phyloP scores from a whole-genome alignment of 2,113 vertebrate genomes.

The Regulus satrapa region DNA sequence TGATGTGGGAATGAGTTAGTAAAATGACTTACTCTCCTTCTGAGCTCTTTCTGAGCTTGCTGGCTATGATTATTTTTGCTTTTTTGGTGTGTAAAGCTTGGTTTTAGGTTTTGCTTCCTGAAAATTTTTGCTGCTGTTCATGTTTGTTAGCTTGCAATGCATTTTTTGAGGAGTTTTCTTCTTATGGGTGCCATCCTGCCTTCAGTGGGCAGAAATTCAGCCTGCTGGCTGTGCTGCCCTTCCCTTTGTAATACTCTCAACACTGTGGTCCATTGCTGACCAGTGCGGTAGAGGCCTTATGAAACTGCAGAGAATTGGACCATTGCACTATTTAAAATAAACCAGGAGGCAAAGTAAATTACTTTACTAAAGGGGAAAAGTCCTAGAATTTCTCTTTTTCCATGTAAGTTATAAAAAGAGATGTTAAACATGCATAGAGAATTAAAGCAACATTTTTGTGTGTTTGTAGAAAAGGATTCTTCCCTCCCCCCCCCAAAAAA shows the following conservation, averaged over 20 bases:
- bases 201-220: not conserved
- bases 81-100: not conserved
- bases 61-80: not conserved
- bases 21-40: slow-evolving; percentile 26
- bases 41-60: not conserved
- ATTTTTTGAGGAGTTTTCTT: not conserved
- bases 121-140: not conserved
- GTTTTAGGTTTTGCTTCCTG: not conserved
- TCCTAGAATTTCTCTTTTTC: not conserved
- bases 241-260: not conserved
- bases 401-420: not conserved
- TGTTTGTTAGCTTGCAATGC: not conserved
- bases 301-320: not conserved
- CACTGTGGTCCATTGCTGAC: not conserved
- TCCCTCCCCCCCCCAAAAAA: no score
- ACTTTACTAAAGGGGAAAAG: no score
- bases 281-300: not conserved
- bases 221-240: not conserved
- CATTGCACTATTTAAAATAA: not conserved
- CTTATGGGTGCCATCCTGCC: not conserved
- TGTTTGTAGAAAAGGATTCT: not conserved
- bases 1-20: not conserved
- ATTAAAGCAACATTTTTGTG: not conserved
- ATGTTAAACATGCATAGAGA: not conserved
- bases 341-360: not conserved